Base-by-base conservation (phyloP, 1,140 invertebrate species). In the Conus ventricosus region DNA sequence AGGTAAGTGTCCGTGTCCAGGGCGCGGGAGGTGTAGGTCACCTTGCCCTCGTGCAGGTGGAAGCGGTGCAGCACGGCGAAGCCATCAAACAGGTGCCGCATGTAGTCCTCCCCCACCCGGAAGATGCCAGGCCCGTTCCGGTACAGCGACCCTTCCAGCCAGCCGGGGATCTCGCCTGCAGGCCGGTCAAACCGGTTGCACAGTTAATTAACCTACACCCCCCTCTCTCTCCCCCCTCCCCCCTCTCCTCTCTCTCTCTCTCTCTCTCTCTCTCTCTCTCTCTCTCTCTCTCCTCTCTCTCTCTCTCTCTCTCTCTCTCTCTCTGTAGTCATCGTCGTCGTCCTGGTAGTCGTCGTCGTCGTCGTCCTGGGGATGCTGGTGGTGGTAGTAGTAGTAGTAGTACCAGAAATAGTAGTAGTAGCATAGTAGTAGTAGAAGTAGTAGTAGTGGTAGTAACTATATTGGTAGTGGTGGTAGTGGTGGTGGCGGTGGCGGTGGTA, bases 61-160 rank as follows among this genome's bases (percentile, higher is more conserved):
- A 98, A 96, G 96, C 97, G 97, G 93, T 98, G 98, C 39, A 98
- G 92, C 76, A 98, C 95, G 4, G 97, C 97, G 0, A 97, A 97
- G 89, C 97, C 97, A 95, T 98, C 98, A 92, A 98, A 98, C n/a
- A 98, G 94, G 94, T 98, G 98, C 81, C 97, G 95, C 90, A 97
- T 98, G 27, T 95, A 96, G 92, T 97, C 96, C 25, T 97, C 95
- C 0, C 97, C 97, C 87, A 98, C 96, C 89, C 95, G 93, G 95
- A 97, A 97, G 84, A 96, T 97, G 4, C 98, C 0, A 98, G 97
- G 0, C 98, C 98, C 94, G 98, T 98, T 98, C 67, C 97, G 95
- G n/a, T 98, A 92, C 13, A 98, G 94, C 3, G 96, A 96, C 2
- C 98, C 98, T 51, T 96, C 96, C 8, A 98, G 90, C 98, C 98